Conservation (phyloP, 2,888 invertebrate species). For the Atrina japonica region DNA sequence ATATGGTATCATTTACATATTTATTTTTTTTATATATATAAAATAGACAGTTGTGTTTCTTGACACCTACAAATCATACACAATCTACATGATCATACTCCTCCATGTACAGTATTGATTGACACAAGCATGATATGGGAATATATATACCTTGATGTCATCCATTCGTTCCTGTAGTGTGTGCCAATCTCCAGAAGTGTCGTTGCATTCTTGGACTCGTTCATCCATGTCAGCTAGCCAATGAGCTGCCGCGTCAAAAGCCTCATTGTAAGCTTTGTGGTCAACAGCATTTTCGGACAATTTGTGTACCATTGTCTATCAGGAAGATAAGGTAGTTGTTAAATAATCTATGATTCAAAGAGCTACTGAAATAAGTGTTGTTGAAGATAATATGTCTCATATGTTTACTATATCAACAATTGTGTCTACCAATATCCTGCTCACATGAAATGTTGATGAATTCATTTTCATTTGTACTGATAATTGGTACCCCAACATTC, state of each 20-base stretch:
- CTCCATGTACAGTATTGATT: too few relatives aligned
- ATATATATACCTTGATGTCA: slow-evolving; percentile 85
- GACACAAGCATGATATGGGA: too few relatives aligned
- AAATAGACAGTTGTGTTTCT: too few relatives aligned
- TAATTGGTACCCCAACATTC: too few relatives aligned
- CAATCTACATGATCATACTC: too few relatives aligned
- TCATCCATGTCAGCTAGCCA: slow-evolving; percentile 93
- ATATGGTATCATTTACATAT: too few relatives aligned
- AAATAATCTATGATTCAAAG: too few relatives aligned
- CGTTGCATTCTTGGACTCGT: slow-evolving; percentile 90
- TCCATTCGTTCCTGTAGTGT: slow-evolving; percentile 90
- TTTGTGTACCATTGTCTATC: slow-evolving; percentile 86
- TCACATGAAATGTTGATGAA: too few relatives aligned
- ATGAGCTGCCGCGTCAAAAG: slow-evolving; percentile 92
- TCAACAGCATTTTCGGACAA: slow-evolving; percentile 87
- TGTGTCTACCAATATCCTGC: not conserved
- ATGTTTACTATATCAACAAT: not conserved
- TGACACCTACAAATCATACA: too few relatives aligned
- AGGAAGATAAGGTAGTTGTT: slow-evolving; percentile 12
- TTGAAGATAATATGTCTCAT: not conserved
- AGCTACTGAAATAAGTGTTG: too few relatives aligned
- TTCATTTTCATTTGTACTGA: too few relatives aligned
- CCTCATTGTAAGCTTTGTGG: slow-evolving; percentile 93
- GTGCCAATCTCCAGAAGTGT: slow-evolving; percentile 86
- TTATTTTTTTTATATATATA: too few relatives aligned